Evolutionary conservation across 2,113 vertebrate species (phyloP).

Genomic region (Atrichornis clamosus): DNA sequence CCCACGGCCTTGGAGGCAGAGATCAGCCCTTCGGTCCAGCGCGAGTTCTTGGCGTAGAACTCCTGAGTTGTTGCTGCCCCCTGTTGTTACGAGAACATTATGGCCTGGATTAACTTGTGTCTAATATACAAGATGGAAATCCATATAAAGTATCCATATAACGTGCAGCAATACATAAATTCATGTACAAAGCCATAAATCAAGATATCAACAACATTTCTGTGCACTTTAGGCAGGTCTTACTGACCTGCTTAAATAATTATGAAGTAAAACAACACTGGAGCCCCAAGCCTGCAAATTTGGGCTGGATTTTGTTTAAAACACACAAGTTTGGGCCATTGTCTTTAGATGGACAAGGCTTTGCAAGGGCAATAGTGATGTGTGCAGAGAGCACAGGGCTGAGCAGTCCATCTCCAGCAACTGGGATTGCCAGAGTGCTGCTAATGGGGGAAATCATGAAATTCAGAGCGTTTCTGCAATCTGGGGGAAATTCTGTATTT

Average conservation of each 20-base stretch:
- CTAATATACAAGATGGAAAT: background rate
- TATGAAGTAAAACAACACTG: background rate
- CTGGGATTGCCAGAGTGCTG: background rate
- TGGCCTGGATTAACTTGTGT: background rate
- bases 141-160: background rate
- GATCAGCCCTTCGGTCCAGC: conserved; percentile 97
- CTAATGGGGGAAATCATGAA: background rate
- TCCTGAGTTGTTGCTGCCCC: conserved; percentile 91
- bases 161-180: background rate
- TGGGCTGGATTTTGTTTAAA: background rate
- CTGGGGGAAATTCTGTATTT: background rate
- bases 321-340: background rate
- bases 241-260: background rate
- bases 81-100: conserved; percentile 61
- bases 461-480: background rate
- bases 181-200: background rate
- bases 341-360: background rate
- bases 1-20: conserved; percentile 97
- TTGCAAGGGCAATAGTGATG: background rate
- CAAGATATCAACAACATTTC: background rate
- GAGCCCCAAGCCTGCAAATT: background rate
- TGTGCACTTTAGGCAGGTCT: background rate
- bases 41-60: conserved; percentile 95
- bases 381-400: background rate
- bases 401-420: background rate